Conservation (phyloP, 2,888 invertebrate species). For the Cheilosia urbana region DNA sequence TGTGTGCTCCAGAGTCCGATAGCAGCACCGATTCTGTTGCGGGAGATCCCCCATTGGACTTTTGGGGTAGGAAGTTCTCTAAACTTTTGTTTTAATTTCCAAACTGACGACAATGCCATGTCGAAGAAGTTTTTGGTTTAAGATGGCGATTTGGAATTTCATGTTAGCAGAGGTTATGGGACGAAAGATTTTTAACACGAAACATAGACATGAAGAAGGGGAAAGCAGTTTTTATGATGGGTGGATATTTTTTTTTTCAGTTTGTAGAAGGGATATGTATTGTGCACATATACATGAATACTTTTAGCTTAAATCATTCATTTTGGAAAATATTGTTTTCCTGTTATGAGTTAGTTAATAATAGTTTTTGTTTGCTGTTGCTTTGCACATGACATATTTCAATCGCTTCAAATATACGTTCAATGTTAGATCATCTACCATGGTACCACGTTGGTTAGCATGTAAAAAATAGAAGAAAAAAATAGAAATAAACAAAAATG, state of each 20-base stretch:
- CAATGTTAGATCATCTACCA: constrained; percentile 79
- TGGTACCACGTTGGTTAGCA: constrained; percentile 80
- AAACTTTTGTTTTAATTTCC: constrained; percentile 17
- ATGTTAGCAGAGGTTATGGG: constrained; percentile 71
- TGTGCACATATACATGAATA: constrained; percentile 59
- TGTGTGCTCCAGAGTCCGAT: constrained; percentile 12
- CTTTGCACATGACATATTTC: constrained; percentile 71
- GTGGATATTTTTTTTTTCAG: neutral
- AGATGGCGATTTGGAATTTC: constrained; percentile 60
- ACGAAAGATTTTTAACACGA: constrained; percentile 76
- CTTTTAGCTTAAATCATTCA: constrained; percentile 49
- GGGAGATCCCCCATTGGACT: constrained; percentile 2
- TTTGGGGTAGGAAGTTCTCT: constrained; percentile 10
- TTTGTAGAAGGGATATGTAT: constrained; percentile 40
- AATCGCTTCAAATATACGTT: constrained; percentile 74
- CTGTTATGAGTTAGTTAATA: constrained; percentile 70
- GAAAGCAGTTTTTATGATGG: constrained; percentile 56
- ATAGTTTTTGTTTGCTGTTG: constrained; percentile 57
- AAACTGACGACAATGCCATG: neutral
- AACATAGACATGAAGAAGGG: constrained; percentile 61
- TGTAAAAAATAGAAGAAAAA: constrained; percentile 78
- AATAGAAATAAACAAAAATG: constrained; percentile 78
- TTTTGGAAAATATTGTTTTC: constrained; percentile 39
- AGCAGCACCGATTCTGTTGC: constrained; percentile 23
- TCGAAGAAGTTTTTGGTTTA: neutral